Conservation (phyloP, 2,113 vertebrate species). For the Hucho hucho region DNA sequence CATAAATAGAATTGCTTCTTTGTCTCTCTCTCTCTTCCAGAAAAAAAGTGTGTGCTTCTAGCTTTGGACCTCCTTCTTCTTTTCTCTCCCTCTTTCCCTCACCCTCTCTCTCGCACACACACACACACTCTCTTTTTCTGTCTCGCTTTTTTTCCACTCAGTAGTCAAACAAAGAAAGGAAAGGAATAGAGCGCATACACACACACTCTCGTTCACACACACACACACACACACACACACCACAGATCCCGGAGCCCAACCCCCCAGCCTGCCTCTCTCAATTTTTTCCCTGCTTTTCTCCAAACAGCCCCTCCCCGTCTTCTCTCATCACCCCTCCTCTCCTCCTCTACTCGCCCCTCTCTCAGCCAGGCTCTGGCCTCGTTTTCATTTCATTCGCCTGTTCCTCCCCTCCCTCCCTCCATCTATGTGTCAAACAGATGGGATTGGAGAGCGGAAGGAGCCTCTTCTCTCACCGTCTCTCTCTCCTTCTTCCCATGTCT, state of each 20-base stretch:
- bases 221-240: conserved; percentile 48
- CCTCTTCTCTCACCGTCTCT: conserved; percentile 32
- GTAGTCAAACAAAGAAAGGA: conserved; percentile 84
- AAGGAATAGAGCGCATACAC: conserved; percentile 65
- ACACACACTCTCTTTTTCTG: conserved; percentile 58
- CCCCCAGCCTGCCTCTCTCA: conserved; percentile 74
- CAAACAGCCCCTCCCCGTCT: conserved; percentile 77
- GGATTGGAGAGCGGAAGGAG: conserved; percentile 68
- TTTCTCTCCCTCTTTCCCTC: conserved; percentile 39
- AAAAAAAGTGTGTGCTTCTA: conserved; percentile 43
- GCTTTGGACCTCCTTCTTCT: conserved; percentile 41
- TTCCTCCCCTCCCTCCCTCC: conserved; percentile 48
- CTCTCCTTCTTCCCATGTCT: conserved; percentile 35
- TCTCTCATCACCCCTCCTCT: conserved; percentile 51
- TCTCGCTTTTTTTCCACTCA: conserved; percentile 70
- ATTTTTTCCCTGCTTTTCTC: conserved; percentile 69
- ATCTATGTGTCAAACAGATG: conserved; percentile 73
- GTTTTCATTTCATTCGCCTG: conserved; percentile 75
- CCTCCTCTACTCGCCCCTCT: conserved; percentile 51
- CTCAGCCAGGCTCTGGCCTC: conserved; percentile 69
- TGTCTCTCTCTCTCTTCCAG: conserved; percentile 35
- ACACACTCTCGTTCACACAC: conserved; percentile 1
- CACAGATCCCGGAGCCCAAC: conserved; percentile 71
- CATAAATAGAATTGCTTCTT: conserved; percentile 52
- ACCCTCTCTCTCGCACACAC: conserved; percentile 31